Conservation (phyloP, 2,113 vertebrate species). For the Tringa solitaria region DNA sequence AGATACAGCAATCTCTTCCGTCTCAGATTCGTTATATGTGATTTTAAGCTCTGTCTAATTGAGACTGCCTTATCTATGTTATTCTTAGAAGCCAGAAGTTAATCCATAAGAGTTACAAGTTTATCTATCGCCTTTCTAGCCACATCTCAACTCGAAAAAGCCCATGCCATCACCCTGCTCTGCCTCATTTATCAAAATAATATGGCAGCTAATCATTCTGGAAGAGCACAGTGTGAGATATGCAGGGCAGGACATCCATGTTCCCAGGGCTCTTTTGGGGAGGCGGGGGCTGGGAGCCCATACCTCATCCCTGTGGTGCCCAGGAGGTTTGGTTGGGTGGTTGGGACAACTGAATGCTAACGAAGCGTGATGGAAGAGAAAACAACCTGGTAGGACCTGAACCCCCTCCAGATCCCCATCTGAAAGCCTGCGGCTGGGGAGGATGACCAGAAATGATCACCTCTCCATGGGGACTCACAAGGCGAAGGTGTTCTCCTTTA, state of each 20-base stretch:
- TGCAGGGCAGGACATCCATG: not conserved
- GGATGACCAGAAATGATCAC: not conserved
- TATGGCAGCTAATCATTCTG: not conserved
- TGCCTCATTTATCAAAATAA: constrained; percentile 29
- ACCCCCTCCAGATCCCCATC: not conserved
- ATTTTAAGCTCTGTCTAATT: constrained; percentile 54
- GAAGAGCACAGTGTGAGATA: not conserved
- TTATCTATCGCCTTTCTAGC: constrained; percentile 49
- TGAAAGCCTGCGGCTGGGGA: not conserved
- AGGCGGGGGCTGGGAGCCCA: not conserved
- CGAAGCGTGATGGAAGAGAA: accelerated
- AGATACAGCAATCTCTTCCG: not conserved
- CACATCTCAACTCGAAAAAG: not conserved
- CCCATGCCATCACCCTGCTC: not conserved
- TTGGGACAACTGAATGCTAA: not conserved
- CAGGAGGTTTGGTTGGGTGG: not conserved
- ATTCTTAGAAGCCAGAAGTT: constrained; percentile 49
- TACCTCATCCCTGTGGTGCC: not conserved
- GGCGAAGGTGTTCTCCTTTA: not conserved
- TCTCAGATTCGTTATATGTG: not conserved
- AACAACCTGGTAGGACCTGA: not conserved
- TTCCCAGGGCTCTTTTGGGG: not conserved
- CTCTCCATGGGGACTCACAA: not conserved
- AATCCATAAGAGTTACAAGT: constrained; percentile 27
- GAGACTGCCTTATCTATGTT: constrained; percentile 60